phyloP scores from a whole-genome alignment of 1,140 invertebrate species.

The Cephus cinctus region DNA sequence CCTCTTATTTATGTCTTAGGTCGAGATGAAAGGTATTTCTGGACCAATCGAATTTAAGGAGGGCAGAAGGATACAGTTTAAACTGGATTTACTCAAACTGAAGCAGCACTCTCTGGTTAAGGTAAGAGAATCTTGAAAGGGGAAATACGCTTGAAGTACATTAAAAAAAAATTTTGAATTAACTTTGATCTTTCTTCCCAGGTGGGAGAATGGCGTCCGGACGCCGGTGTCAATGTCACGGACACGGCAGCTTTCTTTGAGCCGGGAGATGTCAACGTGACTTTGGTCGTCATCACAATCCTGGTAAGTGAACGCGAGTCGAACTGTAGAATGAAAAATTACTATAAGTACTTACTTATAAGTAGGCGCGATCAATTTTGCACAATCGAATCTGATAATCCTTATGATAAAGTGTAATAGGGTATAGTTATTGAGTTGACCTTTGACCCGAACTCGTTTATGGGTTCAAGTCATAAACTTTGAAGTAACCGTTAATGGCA shows the following conservation, averaged over 20 bases:
- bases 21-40: slow-evolving; percentile 72
- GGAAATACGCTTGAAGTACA: not conserved
- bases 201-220: slow-evolving; percentile 66
- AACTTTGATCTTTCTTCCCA: slow-evolving; percentile 12
- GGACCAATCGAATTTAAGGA: slow-evolving; percentile 79
- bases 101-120: slow-evolving; percentile 71
- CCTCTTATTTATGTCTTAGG: slow-evolving; percentile 55
- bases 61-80: slow-evolving; percentile 71
- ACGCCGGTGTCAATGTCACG: slow-evolving; percentile 60
- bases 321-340: too few relatives aligned
- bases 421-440: too few relatives aligned
- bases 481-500: too few relatives aligned
- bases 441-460: too few relatives aligned
- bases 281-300: slow-evolving; percentile 68
- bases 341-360: too few relatives aligned
- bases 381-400: too few relatives aligned
- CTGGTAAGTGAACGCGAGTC: too few relatives aligned
- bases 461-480: too few relatives aligned
- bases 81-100: slow-evolving; percentile 76
- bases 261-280: slow-evolving; percentile 61
- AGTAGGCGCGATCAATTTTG: too few relatives aligned
- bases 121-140: slow-evolving; percentile 28
- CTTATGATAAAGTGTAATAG: too few relatives aligned
- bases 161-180: not conserved
- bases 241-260: slow-evolving; percentile 62